Base-by-base conservation (phyloP, 2,113 vertebrate species). In the Chaetops frenatus region DNA sequence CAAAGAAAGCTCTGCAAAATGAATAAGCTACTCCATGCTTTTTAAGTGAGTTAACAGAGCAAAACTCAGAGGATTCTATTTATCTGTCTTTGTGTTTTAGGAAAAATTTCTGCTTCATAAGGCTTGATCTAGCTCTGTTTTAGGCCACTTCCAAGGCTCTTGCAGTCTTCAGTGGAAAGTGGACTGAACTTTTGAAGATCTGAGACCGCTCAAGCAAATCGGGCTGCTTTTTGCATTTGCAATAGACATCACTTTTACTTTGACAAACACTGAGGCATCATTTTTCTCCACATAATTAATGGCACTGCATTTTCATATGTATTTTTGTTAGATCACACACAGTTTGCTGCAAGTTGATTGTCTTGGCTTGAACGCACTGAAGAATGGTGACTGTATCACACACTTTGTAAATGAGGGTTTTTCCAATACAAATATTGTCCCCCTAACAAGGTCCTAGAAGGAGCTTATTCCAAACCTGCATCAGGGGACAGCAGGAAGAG, bases 41-140 rank as follows among this genome's bases (percentile, higher is more conserved):
- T 40, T 79, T 62, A 92, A 96, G 89, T 44, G 84, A 96, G 38
- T 90, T 96, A 96, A 60, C 93, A 96, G 92, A 94, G 40, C 35
- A 60, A 31, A 86, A 29, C 56, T 91, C 3, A 2, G 33, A 88
- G 35, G 24, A 35, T 56, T 53, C 42, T 70, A 15, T 73, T 90
- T 77, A 70, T 71, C 91, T 81, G 13, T 58, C 76, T 67, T 70
- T 84, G 31, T 81, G 28, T 45, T 90, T 86, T 70, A 84, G 76
- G 58, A 81, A 86, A 64, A 31, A 16, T 6, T 60, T 60, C 72
- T 89, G 24, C 64, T 67, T 84, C 65, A 72, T 48, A 85, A 81
- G 12, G 25, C 28, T 91, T 40, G 40, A 64, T 38, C 44, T 86
- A 83, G 51, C 64, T 90, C 58, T 89, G 47, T 62, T 60, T 81